These are phyloP conservation scores for Ferrisia virgata DNA, from an alignment of 2,888 invertebrate genomes.

Conservation along the genomic window DNA sequence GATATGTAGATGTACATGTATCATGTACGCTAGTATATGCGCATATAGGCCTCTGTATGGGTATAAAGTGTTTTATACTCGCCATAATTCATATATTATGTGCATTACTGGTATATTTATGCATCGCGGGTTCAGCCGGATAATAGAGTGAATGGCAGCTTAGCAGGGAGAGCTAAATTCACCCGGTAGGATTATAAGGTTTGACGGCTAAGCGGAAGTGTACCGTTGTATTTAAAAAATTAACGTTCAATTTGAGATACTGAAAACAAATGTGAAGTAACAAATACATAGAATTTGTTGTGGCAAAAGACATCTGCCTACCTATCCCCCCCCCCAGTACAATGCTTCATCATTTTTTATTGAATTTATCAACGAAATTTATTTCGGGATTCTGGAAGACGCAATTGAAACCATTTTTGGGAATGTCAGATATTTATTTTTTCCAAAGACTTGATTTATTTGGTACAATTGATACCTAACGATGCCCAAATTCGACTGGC, in stretches of 20 bases:
- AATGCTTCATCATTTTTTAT: too few relatives aligned
- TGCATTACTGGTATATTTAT: neutral
- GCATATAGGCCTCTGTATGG: too few relatives aligned
- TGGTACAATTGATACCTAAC: too few relatives aligned
- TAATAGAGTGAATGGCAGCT: neutral
- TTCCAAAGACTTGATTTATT: too few relatives aligned
- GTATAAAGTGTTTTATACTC: neutral
- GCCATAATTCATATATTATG: neutral
- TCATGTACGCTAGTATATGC: neutral
- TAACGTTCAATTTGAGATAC: neutral
- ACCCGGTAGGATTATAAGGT: neutral
- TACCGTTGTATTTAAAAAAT: neutral
- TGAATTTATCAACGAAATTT: too few relatives aligned
- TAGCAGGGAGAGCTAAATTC: neutral
- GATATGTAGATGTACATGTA: too few relatives aligned
- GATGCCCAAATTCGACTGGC: too few relatives aligned
- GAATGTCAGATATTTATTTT: too few relatives aligned
- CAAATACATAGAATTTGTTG: neutral
- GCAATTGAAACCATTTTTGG: too few relatives aligned
- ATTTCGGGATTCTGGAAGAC: too few relatives aligned
- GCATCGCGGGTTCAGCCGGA: neutral
- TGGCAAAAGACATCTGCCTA: neutral
- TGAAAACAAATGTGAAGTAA: neutral
- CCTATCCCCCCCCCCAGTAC: too few relatives aligned
- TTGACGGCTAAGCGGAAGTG: neutral